Evolutionary conservation across 2,113 vertebrate species (phyloP).

Genomic region (Indicator indicator): DNA sequence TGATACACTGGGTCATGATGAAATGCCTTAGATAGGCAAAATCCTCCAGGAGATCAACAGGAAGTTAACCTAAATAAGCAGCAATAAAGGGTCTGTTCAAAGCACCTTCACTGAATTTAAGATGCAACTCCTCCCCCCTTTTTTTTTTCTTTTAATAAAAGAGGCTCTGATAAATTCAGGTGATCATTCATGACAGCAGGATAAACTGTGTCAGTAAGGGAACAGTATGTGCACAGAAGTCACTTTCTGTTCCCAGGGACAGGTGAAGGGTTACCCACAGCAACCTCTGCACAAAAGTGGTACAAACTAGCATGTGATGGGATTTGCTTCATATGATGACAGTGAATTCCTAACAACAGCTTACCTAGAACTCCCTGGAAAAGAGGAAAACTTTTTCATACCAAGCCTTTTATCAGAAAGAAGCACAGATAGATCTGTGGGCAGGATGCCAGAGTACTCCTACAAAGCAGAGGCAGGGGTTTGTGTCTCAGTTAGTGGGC

Average conservation of each 20-base stretch:
- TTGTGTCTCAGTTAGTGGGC: neutral
- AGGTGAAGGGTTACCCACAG: neutral
- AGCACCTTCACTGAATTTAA: neutral
- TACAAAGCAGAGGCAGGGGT: neutral
- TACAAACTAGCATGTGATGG: fast-evolving
- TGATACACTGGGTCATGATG: neutral
- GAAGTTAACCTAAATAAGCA: neutral
- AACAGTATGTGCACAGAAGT: neutral
- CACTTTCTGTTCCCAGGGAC: neutral
- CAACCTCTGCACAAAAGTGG: neutral
- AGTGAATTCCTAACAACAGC: neutral
- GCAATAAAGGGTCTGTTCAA: neutral
- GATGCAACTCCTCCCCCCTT: fast-evolving
- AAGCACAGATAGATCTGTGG: neutral
- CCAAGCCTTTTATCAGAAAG: neutral
- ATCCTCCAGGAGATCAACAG: neutral
- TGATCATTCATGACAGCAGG: neutral
- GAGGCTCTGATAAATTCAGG: neutral
- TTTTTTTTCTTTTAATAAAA: neutral
- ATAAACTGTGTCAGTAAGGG: neutral
- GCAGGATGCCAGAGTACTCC: neutral
- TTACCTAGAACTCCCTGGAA: neutral
- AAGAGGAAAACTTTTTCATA: neutral
- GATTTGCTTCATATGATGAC: neutral
- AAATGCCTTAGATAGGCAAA: neutral